Base-by-base conservation (phyloP, 2,888 invertebrate species). In the Orgyia antiqua region DNA sequence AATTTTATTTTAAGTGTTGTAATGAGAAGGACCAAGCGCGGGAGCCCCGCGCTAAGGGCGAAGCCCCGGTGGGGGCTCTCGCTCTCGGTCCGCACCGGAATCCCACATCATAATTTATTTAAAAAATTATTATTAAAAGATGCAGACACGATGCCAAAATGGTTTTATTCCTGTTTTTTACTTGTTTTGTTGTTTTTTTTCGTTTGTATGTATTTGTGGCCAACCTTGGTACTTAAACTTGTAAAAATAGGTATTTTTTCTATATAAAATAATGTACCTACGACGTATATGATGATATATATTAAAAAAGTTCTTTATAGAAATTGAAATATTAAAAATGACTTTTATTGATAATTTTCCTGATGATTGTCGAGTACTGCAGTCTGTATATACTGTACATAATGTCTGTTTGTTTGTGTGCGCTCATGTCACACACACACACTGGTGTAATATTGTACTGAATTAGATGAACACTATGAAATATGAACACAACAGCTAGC, bases 101-200 rank as follows among this genome's bases (percentile, higher is more conserved):
- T 69, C 75, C 67, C 74, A 63, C 69, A 58, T 42, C 62, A 61
- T 71, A 64, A 71, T 77, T 71, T 77, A 79, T 77, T 75, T 63
- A 71, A 65, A 68, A 65, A 69, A 23, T 23, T 70, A 76, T 68
- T 72, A 73, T 75, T 69, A 68, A 78, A 71, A 60, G 63, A 74
- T 67, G 78, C 79, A 79, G 78, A 82, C 79, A 75, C 82, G 82
- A 83, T 83, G 84, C 84, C 84, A 84, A 84, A 84, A 83, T 83
- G 83, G 82, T 84, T 82, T 78, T 76, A 82, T 82, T 80, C 83
- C 82, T 80, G 80, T 83, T 82, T 82, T 76, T 82, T 78, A 74
- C 75, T 83, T 80, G 77, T 83, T 84, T 80, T 82, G 78, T 84
- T 83, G 72, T 80, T 75, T 10, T 10, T 30, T 61, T 80, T 74